Evolutionary conservation across 92 coral and sea anemone genomes (phyloP), one percentile per base, ranked within the genome.

Genomic region (Scolanthus callimorphus): DNA sequence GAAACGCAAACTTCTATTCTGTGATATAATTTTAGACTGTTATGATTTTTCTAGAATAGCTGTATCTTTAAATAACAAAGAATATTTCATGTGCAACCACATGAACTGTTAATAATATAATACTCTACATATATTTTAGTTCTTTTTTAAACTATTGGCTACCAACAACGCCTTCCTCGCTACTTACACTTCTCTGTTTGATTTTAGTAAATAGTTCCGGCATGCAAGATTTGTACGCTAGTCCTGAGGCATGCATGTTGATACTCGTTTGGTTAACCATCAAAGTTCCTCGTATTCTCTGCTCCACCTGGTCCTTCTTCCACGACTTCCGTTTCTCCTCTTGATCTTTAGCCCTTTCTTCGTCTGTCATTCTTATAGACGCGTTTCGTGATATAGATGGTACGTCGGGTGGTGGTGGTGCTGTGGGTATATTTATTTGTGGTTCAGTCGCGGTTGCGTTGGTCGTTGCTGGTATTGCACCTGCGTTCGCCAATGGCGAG

Each of bases 221-320:
- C 79, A 82, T 69, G 23, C 82, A 77, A 2, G 72, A 55, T 51
- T 53, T 72, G 47, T 76, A 82, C 19, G 83, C 89, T 39, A 82
- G 65, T 11, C 89, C 89, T 28, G 89, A 74, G 11, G 83, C 89
- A 28, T 67, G 79, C 52, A 76, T 76, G 27, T 51, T 44, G 59
- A 49, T 71, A 47, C 63, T 64, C 20, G 37, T 51, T 17, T 37
- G 20, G 55, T 62, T 76, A 21, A 53, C 62, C 6, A 51, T 25
- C 3, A 67, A 53, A 22, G 65, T 63, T 38, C 29, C 49, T 3
- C 68, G 64, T 2, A 82, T 64, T 44, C 70, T 66, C 24, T 76
- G 78, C 50, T 74, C 79, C 1, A 82, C 56, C 55, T 76, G 83
- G n/a, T 75, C 82, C 20, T 81, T 68, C 24, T 61, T 75, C 82